Base-by-base conservation (phyloP, 2,888 invertebrate genomes). In the Emesis furor region DNA sequence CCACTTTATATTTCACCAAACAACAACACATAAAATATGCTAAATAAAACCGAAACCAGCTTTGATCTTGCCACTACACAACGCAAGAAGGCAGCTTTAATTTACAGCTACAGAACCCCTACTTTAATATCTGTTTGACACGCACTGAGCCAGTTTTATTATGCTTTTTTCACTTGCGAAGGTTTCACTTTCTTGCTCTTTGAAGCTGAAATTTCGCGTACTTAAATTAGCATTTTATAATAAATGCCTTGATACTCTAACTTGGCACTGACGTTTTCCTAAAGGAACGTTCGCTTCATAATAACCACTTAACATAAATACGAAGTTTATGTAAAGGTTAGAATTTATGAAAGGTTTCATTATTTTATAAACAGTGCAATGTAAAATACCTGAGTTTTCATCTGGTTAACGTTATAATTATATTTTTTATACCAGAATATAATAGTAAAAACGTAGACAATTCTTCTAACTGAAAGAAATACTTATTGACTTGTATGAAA, bases 161-260 rank as follows among this genome's bases (percentile, higher is more conserved):
- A 37, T 69, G 68, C 17, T 69, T 69, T 69, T 69, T 69, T 24
- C 37, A 69, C 35, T 39, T 69, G 69, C 39, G 8, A 69, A 69
- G 62, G 24, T 62, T 24, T 62, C 62, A 24, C 24, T 62, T 17
- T 62, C 62, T 30, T 30, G 62, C 24, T 62, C 62, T 62, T 62
- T 62, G 24, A 80, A 83, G 76, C 83, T 81, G 78, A 81, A 84
- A 87, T 82, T 81, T 78, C 78, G 79, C 81, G 78, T 82, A 82
- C 80, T 79, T 62, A 80, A 73, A 79, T 82, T 74, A 83, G 78
- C 82, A 83, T 83, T 82, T 74, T 69, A 77, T 85, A 82, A 85
- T 82, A 75, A 78, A 46, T 30, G 72, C 72, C 46, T 51, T 24
- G 42, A 46, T 72, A n/a, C 32, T 72, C 32, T 51, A 72, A 51